Evolutionary conservation across 2,113 vertebrate genomes (phyloP).

Genomic region (Chionodraco myersi): DNA sequence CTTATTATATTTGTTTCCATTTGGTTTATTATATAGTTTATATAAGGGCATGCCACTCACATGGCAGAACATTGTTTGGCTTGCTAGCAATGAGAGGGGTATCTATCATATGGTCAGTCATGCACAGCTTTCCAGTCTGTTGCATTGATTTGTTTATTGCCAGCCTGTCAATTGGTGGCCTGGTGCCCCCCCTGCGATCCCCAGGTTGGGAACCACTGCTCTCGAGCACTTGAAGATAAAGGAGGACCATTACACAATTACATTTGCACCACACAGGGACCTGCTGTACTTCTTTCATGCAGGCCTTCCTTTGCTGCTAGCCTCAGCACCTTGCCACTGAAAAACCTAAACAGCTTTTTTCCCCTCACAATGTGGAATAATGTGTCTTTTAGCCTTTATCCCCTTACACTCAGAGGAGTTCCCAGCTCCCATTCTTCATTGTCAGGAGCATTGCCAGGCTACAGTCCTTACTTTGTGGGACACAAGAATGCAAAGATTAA

Average conservation of each 20-base stretch:
- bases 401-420: slow-evolving; percentile 7
- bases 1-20: background rate
- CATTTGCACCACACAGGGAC: background rate
- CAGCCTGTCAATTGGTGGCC: slow-evolving; percentile 29
- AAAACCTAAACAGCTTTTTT: slow-evolving; percentile 25
- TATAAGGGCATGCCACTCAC: background rate
- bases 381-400: slow-evolving; percentile 31
- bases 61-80: background rate
- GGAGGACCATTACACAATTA: background rate
- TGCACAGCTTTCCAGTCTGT: slow-evolving; percentile 58
- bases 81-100: background rate
- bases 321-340: slow-evolving; percentile 23
- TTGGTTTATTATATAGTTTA: background rate
- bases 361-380: slow-evolving; percentile 36
- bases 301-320: background rate
- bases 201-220: too few species aligned
- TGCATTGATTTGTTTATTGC: slow-evolving; percentile 67
- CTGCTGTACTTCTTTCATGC: background rate
- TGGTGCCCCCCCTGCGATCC: too few species aligned
- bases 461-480: slow-evolving; percentile 3
- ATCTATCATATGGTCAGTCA: slow-evolving; percentile 41
- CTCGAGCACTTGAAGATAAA: background rate
- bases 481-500: background rate
- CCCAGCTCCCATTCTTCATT: slow-evolving; percentile 20
- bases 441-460: slow-evolving; percentile 14